Conservation (phyloP, 2,888 invertebrate genomes). For the Aleiodes testaceus region DNA sequence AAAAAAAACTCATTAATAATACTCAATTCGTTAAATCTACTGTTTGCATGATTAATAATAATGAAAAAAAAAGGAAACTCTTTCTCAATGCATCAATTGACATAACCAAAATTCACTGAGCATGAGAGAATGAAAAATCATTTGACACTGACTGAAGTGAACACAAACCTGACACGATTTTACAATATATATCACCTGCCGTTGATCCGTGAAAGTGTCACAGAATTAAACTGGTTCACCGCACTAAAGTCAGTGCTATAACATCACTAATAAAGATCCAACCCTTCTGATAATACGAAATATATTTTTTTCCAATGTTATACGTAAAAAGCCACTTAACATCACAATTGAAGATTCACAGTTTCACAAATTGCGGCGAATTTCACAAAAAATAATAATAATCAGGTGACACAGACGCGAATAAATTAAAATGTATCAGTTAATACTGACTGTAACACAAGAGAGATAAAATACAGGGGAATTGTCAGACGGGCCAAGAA, state of each 20-base stretch:
- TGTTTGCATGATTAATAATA: too few relatives aligned
- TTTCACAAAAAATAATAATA: constrained; percentile 67
- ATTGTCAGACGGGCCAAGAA: constrained; percentile 25
- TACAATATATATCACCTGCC: constrained; percentile 8
- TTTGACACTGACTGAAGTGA: constrained; percentile 4
- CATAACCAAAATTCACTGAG: background rate
- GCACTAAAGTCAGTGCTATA: background rate
- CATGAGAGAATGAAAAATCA: background rate
- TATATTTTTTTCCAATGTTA: background rate
- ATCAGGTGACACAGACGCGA: constrained; percentile 67
- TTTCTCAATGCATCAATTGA: too few relatives aligned
- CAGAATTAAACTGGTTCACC: background rate
- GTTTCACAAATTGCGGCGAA: too few relatives aligned
- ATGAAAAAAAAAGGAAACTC: too few relatives aligned
- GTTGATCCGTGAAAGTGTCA: constrained; percentile 22
- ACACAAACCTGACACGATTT: background rate
- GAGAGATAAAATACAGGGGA: constrained; percentile 38
- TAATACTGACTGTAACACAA: constrained; percentile 39
- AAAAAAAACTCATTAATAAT: too few relatives aligned
- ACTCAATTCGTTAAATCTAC: too few relatives aligned
- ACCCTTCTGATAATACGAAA: background rate
- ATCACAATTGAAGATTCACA: background rate
- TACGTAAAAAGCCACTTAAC: background rate
- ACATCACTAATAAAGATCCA: constrained; percentile 5
- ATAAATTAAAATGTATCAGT: constrained; percentile 25